Evolutionary conservation across 2,797 vertebrate species (phyloP).

Genomic region (Chrosomus eos): DNA sequence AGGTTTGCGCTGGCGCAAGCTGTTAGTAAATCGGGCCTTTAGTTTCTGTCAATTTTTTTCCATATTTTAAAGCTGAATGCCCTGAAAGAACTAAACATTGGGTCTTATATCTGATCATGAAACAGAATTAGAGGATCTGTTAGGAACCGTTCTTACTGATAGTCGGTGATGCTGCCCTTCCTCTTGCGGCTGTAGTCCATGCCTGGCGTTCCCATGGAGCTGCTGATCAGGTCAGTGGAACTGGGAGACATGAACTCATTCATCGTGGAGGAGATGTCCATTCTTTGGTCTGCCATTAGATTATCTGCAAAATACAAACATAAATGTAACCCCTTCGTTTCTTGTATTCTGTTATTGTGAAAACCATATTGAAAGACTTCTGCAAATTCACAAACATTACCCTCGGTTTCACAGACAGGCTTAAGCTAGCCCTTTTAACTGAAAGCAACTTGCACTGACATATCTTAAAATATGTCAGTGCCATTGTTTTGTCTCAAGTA

Average conservation of each 20-base stretch:
- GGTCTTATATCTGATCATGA: neutral
- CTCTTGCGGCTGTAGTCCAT: constrained; percentile 86
- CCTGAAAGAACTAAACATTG: neutral
- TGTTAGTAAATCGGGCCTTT: neutral
- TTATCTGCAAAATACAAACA: constrained; percentile 59
- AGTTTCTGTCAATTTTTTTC: neutral
- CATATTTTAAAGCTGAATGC: neutral
- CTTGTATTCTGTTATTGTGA: neutral
- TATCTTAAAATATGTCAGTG: too few species aligned
- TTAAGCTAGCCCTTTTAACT: too few species aligned
- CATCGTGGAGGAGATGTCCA: constrained; percentile 99
- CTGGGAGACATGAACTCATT: constrained; percentile 95
- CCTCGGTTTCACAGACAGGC: too few species aligned
- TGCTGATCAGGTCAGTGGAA: constrained; percentile 91
- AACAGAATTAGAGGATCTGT: neutral
- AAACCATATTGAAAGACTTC: neutral
- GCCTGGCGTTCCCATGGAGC: constrained; percentile 81
- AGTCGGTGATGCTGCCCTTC: constrained; percentile 91
- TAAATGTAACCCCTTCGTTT: neutral
- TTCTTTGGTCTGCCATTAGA: constrained; percentile 99
- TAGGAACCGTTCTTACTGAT: constrained; percentile 87
- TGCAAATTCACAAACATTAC: neutral
- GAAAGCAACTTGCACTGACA: too few species aligned
- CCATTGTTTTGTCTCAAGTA: too few species aligned
- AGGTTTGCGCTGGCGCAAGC: neutral